A percentile compares a stretch with the other conserved stretches of the same genome.
phyloP scores from a whole-genome alignment of 2,888 invertebrate species.

The Cheilosia impressa region DNA sequence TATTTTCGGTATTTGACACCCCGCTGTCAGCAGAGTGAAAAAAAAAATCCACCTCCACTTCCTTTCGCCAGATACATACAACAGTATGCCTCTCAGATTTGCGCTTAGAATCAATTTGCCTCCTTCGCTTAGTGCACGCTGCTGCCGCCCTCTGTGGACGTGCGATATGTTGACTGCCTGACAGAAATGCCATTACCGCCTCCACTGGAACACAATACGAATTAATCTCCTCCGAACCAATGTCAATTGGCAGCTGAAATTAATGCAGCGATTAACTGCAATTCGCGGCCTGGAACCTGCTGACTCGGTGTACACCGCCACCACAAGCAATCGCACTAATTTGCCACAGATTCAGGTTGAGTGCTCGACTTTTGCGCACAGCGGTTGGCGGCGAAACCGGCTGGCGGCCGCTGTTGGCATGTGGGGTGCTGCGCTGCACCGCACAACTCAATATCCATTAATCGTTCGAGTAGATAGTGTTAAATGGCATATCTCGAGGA shows the following conservation, averaged over 20 bases:
- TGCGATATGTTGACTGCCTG: constrained; percentile 73
- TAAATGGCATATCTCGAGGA: constrained; percentile 62
- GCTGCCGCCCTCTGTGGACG: constrained; percentile 57
- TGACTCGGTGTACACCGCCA: constrained; percentile 46
- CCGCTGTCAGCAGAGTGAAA: constrained; percentile 72
- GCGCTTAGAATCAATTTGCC: constrained; percentile 67
- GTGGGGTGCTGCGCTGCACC: constrained; percentile 15
- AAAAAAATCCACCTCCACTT: constrained; percentile 62
- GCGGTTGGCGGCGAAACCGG: constrained; percentile 52
- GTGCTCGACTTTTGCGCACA: constrained; percentile 35
- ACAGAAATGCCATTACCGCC: constrained; percentile 75
- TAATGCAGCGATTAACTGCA: constrained; percentile 75
- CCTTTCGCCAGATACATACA: constrained; percentile 35
- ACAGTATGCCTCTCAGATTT: neutral
- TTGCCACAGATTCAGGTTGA: constrained; percentile 70
- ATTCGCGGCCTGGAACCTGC: constrained; percentile 74
- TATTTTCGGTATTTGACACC: constrained; percentile 72
- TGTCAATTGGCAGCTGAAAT: constrained; percentile 75
- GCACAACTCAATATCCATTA: constrained; percentile 59
- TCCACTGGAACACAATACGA: constrained; percentile 72
- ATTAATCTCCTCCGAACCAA: constrained; percentile 73
- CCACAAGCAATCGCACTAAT: constrained; percentile 67
- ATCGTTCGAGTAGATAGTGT: constrained; percentile 59
- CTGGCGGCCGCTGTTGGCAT: constrained; percentile 18
- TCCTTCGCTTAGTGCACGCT: constrained; percentile 18